Conservation (phyloP, 2,888 invertebrate genomes). For the Dasypolia templi region DNA sequence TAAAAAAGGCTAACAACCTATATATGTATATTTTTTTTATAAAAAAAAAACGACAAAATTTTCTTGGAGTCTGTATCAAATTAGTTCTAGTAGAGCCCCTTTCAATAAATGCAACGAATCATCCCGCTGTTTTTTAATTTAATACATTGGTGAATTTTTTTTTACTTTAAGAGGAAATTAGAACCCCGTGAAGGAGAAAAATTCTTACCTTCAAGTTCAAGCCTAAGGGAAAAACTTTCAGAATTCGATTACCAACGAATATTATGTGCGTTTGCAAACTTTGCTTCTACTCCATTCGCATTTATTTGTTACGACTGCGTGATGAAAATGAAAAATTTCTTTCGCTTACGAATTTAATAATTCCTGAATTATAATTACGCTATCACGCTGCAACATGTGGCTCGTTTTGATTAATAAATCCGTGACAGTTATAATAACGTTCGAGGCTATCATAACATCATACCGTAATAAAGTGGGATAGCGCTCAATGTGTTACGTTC, state of each 20-base stretch:
- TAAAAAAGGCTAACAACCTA: background rate
- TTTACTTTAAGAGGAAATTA: background rate
- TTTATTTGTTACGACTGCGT: background rate
- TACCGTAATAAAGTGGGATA: background rate
- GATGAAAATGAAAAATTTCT: background rate
- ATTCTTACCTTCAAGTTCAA: background rate
- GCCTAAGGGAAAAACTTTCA: background rate
- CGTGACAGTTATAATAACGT: constrained; percentile 3
- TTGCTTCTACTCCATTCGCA: background rate
- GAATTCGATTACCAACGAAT: background rate
- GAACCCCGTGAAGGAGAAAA: background rate
- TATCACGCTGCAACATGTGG: background rate
- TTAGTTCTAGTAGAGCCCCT: background rate
- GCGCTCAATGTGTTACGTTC: background rate
- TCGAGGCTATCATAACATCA: background rate
- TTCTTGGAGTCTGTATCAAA: background rate
- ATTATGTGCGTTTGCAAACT: background rate
- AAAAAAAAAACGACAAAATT: background rate
- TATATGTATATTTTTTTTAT: too few relatives aligned
- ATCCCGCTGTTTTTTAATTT: too few relatives aligned
- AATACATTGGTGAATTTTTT: background rate
- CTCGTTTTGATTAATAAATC: constrained; percentile 16
- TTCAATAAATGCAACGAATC: background rate
- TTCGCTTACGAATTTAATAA: background rate
- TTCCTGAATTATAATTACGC: background rate